Percentiles rank a stretch among this genome's conserved stretches.
Evolutionary conservation across 2,797 vertebrate genomes (phyloP).

Genomic region (Cyprinella venusta): DNA sequence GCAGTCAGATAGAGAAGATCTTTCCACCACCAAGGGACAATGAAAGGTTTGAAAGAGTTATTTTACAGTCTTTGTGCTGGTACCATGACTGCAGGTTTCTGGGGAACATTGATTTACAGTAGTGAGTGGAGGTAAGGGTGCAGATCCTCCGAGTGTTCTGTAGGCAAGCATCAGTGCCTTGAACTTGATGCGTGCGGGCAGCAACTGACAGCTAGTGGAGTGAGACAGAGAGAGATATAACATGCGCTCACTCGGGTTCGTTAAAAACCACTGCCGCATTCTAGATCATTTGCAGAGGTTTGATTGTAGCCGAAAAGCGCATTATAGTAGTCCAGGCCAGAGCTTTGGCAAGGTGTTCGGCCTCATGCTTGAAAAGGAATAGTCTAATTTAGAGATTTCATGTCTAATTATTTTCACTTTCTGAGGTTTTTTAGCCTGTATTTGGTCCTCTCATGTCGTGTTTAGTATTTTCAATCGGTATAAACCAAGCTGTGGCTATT

Average conservation of each 20-base stretch:
- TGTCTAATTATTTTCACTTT: too few relatives aligned
- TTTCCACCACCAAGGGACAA: not conserved
- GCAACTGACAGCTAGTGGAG: constrained; percentile 17
- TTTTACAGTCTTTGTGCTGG: not conserved
- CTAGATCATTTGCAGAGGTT: not conserved
- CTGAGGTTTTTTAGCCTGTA: too few relatives aligned
- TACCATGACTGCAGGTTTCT: not conserved
- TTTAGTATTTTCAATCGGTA: too few relatives aligned
- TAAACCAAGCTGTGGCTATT: too few relatives aligned
- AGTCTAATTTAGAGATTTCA: not conserved
- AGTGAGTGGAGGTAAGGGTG: constrained; percentile 13
- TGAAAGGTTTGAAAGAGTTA: constrained; percentile 2
- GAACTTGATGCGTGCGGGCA: constrained; percentile 24
- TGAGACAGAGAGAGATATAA: constrained; percentile 16
- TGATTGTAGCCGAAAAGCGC: constrained; percentile 16
- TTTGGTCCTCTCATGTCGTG: too few relatives aligned
- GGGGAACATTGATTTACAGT: constrained; percentile 26
- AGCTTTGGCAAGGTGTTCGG: not conserved
- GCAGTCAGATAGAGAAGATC: constrained; percentile 13
- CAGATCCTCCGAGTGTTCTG: not conserved
- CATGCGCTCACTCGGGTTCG: not conserved
- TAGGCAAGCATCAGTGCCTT: constrained; percentile 9
- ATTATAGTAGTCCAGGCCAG: not conserved
- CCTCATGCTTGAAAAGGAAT: not conserved
- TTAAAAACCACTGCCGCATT: constrained; percentile 20